These are phyloP conservation scores for Pseudomyrmex gracilis DNA, from an alignment of 1,140 invertebrate genomes.

Conservation along the genomic window DNA sequence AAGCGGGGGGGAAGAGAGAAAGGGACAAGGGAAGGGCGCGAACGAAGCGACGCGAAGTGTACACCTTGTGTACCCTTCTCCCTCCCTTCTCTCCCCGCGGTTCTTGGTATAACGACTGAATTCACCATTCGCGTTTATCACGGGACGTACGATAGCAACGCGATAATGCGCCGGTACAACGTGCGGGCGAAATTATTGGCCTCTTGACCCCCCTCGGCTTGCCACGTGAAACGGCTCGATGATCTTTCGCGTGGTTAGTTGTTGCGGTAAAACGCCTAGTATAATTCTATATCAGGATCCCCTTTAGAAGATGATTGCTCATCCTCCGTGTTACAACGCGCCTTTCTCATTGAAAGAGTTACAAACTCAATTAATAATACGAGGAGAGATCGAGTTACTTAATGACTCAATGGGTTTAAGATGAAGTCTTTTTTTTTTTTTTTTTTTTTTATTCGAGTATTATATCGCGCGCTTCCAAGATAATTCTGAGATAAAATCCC, in stretches of 20 bases:
- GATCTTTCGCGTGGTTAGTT: constrained; percentile 51
- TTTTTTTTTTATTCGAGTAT: background rate
- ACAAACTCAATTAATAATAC: constrained; percentile 48
- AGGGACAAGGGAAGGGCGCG: background rate
- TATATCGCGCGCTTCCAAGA: background rate
- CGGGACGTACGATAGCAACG: constrained; percentile 66
- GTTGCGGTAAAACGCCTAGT: constrained; percentile 43
- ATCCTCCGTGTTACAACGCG: constrained; percentile 10
- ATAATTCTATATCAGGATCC: constrained; percentile 64
- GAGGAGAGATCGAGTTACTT: constrained; percentile 7
- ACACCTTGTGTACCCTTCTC: background rate
- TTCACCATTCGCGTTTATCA: constrained; percentile 76
- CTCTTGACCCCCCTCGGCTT: constrained; percentile 41
- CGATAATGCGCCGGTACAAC: constrained; percentile 70
- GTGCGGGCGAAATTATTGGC: constrained; percentile 65
- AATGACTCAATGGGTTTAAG: constrained; percentile 31
- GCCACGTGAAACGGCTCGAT: constrained; percentile 62
- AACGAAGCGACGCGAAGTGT: constrained; percentile 33
- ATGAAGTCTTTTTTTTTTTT: background rate
- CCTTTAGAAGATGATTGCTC: constrained; percentile 43
- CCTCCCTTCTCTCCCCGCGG: background rate
- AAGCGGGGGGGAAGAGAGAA: background rate
- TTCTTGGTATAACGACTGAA: constrained; percentile 73
- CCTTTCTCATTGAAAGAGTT: constrained; percentile 18
- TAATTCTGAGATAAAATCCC: background rate